Conservation (phyloP, 2,888 invertebrate species). For the Drosophila antonietae region DNA sequence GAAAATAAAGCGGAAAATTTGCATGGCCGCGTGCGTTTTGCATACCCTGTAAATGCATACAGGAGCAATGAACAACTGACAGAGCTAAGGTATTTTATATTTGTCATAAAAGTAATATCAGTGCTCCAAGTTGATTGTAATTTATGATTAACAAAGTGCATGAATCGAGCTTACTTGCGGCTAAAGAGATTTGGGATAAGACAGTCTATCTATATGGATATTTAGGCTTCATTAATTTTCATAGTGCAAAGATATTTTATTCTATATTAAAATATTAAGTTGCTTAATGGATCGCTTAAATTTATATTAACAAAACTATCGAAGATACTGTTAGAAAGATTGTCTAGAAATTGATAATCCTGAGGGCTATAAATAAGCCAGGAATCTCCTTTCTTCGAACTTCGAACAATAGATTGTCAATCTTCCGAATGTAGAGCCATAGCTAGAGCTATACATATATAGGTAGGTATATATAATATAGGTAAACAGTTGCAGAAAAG, state of each 20-base stretch:
- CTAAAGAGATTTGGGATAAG: background rate
- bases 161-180: background rate
- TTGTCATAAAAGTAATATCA: no score
- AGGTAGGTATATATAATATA: no score
- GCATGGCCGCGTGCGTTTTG: conserved; percentile 35
- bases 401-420: no score
- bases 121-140: no score
- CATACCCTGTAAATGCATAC: conserved; percentile 21
- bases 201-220: background rate
- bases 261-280: background rate
- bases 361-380: no score
- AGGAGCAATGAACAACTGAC: background rate
- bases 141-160: no score
- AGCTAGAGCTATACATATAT: no score
- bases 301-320: background rate
- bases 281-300: background rate
- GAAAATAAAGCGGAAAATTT: conserved; percentile 71
- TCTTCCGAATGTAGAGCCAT: no score
- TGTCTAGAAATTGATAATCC: background rate
- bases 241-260: background rate
- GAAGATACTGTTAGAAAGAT: background rate
- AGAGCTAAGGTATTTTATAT: background rate
- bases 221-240: background rate
- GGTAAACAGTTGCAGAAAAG: no score
- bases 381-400: no score